Percentiles rank a stretch among this genome's conserved stretches.
phyloP scores from a whole-genome alignment of 2,888 invertebrate genomes.

The Protonemura montana region DNA sequence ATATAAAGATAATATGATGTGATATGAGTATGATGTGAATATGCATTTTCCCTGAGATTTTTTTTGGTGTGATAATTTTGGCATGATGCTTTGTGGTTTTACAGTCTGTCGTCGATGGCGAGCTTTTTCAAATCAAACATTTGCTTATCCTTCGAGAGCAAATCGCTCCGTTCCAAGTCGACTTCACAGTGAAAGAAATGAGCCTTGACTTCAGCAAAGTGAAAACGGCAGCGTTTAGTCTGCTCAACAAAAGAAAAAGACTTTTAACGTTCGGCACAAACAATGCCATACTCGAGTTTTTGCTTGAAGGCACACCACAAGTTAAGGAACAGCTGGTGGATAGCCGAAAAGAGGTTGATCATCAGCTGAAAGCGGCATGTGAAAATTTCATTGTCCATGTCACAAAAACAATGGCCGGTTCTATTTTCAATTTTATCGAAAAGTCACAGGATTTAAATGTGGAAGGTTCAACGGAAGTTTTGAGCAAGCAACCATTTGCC shows the following conservation, averaged over 20 bases:
- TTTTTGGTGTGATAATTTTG: constrained; percentile 36
- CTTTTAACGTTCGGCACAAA: constrained; percentile 87
- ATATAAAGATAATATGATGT: no score
- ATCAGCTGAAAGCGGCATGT: constrained; percentile 87
- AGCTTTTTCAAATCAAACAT: constrained; percentile 98
- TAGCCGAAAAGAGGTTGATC: constrained; percentile 95
- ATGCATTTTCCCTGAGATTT: no score
- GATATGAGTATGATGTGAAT: no score
- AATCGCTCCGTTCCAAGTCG: constrained; percentile 97
- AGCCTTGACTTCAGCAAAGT: constrained; percentile 92
- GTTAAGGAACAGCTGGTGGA: constrained; percentile 92
- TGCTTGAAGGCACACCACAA: constrained; percentile 91
- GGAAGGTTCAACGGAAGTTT: constrained; percentile 2
- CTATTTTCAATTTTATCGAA: constrained; percentile 75
- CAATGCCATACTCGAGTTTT: constrained; percentile 92
- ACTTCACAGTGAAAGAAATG: constrained; percentile 91
- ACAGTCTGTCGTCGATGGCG: constrained; percentile 85
- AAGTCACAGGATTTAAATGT: constrained; percentile 58
- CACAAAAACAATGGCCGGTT: constrained; percentile 78
- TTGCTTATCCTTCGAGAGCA: constrained; percentile 95
- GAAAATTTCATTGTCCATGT: constrained; percentile 86
- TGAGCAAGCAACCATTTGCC: constrained; percentile 47
- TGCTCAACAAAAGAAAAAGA: constrained; percentile 75
- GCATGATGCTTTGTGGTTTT: constrained; percentile 50
- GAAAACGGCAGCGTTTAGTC: constrained; percentile 74